Conservation (phyloP, 2,797 vertebrate genomes). For the Crocodylus rhombifer region DNA sequence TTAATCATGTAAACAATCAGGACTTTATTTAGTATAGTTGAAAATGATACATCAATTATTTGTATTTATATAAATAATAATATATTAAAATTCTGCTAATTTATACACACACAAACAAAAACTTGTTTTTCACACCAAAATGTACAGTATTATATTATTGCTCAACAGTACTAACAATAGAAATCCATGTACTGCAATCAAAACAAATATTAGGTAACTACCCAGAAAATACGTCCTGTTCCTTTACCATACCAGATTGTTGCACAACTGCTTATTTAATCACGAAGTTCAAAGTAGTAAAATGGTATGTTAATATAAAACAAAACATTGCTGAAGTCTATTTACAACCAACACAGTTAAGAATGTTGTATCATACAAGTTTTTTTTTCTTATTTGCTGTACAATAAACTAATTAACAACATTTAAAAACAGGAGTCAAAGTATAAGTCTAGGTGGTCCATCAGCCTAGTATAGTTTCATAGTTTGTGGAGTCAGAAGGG, state of each 20-base stretch:
- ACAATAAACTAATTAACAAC: background rate
- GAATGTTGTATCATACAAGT: slow-evolving; percentile 19
- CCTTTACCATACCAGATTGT: slow-evolving; percentile 5
- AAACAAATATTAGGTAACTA: background rate
- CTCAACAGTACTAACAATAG: background rate
- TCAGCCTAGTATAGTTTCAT: background rate
- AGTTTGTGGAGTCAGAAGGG: too few relatives aligned
- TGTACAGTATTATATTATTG: slow-evolving; percentile 6
- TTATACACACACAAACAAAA: background rate
- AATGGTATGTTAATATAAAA: background rate
- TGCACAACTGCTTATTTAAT: slow-evolving; percentile 29
- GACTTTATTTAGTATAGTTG: background rate
- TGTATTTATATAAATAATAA: background rate
- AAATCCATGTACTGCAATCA: background rate
- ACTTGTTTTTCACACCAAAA: background rate
- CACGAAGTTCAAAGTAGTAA: background rate
- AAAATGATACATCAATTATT: background rate
- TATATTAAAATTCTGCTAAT: background rate
- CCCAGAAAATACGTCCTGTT: background rate
- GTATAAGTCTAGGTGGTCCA: background rate
- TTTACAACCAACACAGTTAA: slow-evolving; percentile 4
- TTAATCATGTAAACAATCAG: background rate
- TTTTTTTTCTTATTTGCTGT: background rate
- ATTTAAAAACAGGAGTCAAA: background rate
- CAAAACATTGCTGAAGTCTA: slow-evolving; percentile 43